Evolutionary conservation across 2,888 invertebrate genomes (phyloP), one percentile per base, ranked within the genome.

Genomic region (Drosophila pullipes): DNA sequence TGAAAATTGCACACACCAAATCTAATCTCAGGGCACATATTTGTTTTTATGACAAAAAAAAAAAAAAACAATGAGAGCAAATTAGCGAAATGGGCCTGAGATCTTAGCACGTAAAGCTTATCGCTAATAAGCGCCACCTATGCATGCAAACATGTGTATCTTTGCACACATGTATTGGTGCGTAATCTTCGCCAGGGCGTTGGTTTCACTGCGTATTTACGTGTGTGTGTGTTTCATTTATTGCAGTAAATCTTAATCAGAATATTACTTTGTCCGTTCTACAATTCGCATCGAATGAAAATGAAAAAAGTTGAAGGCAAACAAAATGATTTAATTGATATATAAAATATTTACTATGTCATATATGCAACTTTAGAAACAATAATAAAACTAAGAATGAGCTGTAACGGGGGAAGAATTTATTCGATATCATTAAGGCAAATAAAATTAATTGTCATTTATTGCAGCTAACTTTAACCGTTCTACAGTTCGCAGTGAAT

Each of bases 21-120:
- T 89, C 87, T 83, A 87, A 85, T 86, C 82, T 60, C 66, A 67
- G 54, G 61, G 69, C 69, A 79, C 74, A 81, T 74, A 80, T 78
- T 78, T 80, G 63, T 63, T 72, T 69, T 72, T 66, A 63, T 66
- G 55, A 62, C 73, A 64, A 77, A 74, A 79, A 35, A 10, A 69
- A n/a, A n/a, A n/a, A 72, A 74, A 54, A 52, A 44, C 44, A 47
- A 47, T 47, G 60, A 41, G 63, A 53, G 25, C 16, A 74, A 67
- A 66, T n/a, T 66, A 44, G 53, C 50, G 13, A 55, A 44, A 61
- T 62, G 30, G 31, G 52, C 31, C 52, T 59, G 57, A 61, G 66
- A 71, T 78, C 54, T 52, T 50, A 49, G 74, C 88, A 85, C 85
- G 85, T 85, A 88, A 64, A 35, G 53, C 83, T 88, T 85, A 88